A percentile compares a stretch with the other conserved stretches of the same genome.
Conservation (phyloP, 2,797 vertebrate species). For the Stomatorhinus walkeri region DNA sequence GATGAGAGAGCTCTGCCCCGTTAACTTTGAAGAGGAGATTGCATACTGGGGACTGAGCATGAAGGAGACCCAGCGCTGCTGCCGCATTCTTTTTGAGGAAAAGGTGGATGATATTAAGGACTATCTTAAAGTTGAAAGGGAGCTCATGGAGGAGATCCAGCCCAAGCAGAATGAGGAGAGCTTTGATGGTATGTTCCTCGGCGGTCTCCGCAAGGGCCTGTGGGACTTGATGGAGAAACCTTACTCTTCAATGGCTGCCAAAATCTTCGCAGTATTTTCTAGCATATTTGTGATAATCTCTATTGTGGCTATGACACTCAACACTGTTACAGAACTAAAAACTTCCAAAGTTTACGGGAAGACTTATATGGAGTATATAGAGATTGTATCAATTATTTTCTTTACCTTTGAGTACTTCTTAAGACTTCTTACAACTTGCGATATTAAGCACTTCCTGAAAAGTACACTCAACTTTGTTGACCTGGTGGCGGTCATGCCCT, state of each 20-base stretch:
- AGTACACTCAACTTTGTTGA: slow-evolving; percentile 80
- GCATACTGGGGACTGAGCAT: slow-evolving; percentile 79
- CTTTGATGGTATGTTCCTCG: slow-evolving; percentile 69
- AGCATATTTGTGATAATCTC: slow-evolving; percentile 83
- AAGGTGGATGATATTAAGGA: slow-evolving; percentile 77
- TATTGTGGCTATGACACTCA: slow-evolving; percentile 81
- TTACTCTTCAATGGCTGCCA: slow-evolving; percentile 75
- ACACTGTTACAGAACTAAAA: slow-evolving; percentile 78
- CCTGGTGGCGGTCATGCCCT: slow-evolving; percentile 80
- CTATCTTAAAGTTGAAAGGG: slow-evolving; percentile 74
- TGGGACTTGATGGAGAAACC: slow-evolving; percentile 88
- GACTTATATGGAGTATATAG: slow-evolving; percentile 77
- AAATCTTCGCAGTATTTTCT: slow-evolving; percentile 76
- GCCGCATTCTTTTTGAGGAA: slow-evolving; percentile 79
- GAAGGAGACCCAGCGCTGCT: slow-evolving; percentile 73
- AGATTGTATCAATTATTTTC: slow-evolving; percentile 77
- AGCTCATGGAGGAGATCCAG: slow-evolving; percentile 77
- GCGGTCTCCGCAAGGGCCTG: slow-evolving; percentile 57
- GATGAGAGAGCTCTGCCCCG: slow-evolving; percentile 77
- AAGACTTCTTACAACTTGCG: slow-evolving; percentile 69
- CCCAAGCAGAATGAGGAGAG: slow-evolving; percentile 54
- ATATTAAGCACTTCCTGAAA: slow-evolving; percentile 69
- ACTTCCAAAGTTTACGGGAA: slow-evolving; percentile 58
- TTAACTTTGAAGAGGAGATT: slow-evolving; percentile 79
- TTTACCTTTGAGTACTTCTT: slow-evolving; percentile 79